Conservation (phyloP, 1,140 invertebrate species). For the Sitophilus oryzae region DNA sequence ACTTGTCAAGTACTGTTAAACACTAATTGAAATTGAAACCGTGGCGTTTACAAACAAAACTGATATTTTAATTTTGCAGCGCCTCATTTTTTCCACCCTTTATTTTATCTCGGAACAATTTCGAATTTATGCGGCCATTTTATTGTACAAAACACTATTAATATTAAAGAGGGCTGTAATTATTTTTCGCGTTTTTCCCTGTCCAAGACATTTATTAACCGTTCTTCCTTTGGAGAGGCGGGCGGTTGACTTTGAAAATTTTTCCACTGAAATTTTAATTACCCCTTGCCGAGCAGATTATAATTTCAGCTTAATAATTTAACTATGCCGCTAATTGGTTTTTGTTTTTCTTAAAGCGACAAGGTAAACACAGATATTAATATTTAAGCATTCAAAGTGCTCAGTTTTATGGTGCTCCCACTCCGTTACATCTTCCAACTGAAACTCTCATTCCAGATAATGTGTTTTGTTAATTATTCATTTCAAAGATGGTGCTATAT, state of each 20-base stretch:
- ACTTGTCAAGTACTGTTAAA: too few relatives aligned
- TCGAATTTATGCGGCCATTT: too few relatives aligned
- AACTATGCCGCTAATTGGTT: not conserved
- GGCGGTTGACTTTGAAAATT: not conserved
- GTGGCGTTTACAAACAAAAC: too few relatives aligned
- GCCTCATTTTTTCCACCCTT: too few relatives aligned
- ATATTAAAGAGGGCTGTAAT: too few relatives aligned
- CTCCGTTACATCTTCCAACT: not conserved
- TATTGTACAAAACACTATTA: too few relatives aligned
- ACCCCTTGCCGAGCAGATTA: not conserved
- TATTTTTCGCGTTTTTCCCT: too few relatives aligned
- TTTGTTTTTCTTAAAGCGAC: not conserved
- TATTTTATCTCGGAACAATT: too few relatives aligned
- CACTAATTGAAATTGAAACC: too few relatives aligned
- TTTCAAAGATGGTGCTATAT: not conserved
- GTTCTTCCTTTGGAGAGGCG: not conserved
- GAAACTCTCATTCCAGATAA: not conserved
- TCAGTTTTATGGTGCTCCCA: not conserved
- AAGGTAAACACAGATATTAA: constrained; percentile 4
- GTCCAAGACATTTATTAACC: not conserved
- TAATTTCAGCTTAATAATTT: constrained; percentile 1
- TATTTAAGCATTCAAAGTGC: constrained; percentile 4
- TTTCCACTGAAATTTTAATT: not conserved
- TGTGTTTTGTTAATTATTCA: not conserved
- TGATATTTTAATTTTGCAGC: too few relatives aligned